Evolutionary conservation across 1,140 invertebrate species (phyloP).

Genomic region (Lepidostoma basale): DNA sequence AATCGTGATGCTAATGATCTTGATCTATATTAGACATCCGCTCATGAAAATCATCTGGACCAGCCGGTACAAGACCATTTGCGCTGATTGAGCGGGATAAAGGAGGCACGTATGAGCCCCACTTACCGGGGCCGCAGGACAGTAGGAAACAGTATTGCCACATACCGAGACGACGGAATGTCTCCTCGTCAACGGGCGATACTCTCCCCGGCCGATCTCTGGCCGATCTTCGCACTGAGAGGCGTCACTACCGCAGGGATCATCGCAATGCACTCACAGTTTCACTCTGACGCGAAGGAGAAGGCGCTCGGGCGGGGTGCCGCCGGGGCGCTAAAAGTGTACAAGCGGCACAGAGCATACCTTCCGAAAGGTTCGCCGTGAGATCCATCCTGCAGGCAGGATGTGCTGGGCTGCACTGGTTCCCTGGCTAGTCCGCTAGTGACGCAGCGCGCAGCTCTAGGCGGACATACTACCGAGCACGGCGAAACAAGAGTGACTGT

Average conservation of each 20-base stretch:
- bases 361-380: slow-evolving; percentile 22
- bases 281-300: background rate
- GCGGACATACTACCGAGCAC: slow-evolving; percentile 28
- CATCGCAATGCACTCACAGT: no score
- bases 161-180: slow-evolving; percentile 8
- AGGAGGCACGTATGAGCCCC: slow-evolving; percentile 42
- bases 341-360: slow-evolving; percentile 19
- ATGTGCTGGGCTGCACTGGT: slow-evolving; percentile 15
- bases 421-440: slow-evolving; percentile 11
- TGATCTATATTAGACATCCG: slow-evolving; percentile 42
- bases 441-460: slow-evolving; percentile 21
- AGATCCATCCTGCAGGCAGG: slow-evolving; percentile 21
- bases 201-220: no score
- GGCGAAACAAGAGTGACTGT: slow-evolving; percentile 29
- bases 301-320: background rate
- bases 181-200: slow-evolving; percentile 12
- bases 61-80: slow-evolving; percentile 42
- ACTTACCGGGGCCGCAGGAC: slow-evolving; percentile 29
- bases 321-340: background rate
- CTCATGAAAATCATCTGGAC: slow-evolving; percentile 38
- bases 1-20: slow-evolving; percentile 41
- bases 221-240: background rate
- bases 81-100: slow-evolving; percentile 43
- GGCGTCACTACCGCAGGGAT: background rate
- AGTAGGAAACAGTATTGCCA: slow-evolving; percentile 23